These are phyloP conservation scores for Corythoichthys haematopterus DNA, from an alignment of 2,113 vertebrate species.

Conservation along the genomic window DNA sequence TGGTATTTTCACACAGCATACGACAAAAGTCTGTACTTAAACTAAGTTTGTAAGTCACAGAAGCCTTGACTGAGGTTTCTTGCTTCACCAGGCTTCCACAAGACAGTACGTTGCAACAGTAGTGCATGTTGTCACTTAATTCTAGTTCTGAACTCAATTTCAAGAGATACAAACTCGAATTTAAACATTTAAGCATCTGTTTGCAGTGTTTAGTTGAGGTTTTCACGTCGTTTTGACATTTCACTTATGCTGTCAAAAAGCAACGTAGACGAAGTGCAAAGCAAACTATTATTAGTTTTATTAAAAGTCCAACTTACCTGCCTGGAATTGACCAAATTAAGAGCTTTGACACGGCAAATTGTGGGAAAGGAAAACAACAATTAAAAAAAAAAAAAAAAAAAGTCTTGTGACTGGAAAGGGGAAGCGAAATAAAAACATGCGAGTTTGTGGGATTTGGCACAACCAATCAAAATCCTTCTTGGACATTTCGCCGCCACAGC, in stretches of 20 bases:
- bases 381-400: not conserved
- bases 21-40: no score
- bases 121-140: not conserved
- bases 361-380: not conserved
- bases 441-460: not conserved
- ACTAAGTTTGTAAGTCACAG: not conserved
- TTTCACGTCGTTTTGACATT: not conserved
- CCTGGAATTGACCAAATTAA: not conserved
- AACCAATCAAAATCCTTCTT: constrained; percentile 21
- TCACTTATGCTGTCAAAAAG: not conserved
- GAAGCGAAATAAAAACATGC: constrained; percentile 6
- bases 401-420: not conserved
- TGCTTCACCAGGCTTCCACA: not conserved
- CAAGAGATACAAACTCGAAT: not conserved
- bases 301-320: constrained; percentile 28
- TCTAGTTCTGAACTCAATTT: not conserved
- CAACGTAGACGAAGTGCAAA: not conserved
- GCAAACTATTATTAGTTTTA: not conserved
- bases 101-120: not conserved
- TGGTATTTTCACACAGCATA: not conserved
- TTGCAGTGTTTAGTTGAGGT: not conserved
- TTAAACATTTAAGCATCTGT: not conserved
- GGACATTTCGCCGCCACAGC: not conserved
- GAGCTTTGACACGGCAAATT: not conserved
- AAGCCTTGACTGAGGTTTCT: not conserved